phyloP scores from a whole-genome alignment of 2,113 vertebrate species.

The Isichthys henryi region DNA sequence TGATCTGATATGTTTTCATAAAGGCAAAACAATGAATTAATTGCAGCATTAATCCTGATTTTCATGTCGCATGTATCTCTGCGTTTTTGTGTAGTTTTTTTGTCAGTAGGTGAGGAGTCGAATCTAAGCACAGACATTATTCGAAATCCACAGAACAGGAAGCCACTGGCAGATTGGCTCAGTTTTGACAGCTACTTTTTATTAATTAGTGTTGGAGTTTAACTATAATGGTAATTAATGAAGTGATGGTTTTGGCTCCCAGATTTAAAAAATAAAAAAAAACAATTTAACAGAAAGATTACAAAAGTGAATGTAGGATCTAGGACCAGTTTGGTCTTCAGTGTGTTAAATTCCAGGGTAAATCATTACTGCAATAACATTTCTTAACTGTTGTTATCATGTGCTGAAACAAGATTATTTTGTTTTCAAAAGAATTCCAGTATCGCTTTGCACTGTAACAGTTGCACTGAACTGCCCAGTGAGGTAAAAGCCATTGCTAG shows the following conservation, averaged over 20 bases:
- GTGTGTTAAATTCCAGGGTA: background rate
- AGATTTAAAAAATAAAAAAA: background rate
- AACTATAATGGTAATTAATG: background rate
- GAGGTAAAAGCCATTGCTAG: background rate
- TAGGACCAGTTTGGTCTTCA: background rate
- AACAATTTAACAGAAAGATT: background rate
- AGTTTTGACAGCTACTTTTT: background rate
- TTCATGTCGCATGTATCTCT: background rate
- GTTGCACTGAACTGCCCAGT: background rate
- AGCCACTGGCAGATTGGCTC: background rate
- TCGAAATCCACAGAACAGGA: background rate
- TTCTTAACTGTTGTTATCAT: background rate
- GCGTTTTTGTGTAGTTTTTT: background rate
- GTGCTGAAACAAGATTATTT: background rate
- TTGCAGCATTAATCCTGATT: background rate
- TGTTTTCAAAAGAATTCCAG: background rate
- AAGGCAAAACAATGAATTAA: background rate
- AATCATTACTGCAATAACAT: background rate
- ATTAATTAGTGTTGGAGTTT: background rate
- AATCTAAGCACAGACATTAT: background rate
- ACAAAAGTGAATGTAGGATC: background rate
- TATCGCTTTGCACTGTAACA: background rate
- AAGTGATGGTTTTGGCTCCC: background rate
- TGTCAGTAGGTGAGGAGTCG: background rate
- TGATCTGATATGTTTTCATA: background rate